phyloP scores from a whole-genome alignment of 2,888 invertebrate genomes.

The Apotomis capreana region DNA sequence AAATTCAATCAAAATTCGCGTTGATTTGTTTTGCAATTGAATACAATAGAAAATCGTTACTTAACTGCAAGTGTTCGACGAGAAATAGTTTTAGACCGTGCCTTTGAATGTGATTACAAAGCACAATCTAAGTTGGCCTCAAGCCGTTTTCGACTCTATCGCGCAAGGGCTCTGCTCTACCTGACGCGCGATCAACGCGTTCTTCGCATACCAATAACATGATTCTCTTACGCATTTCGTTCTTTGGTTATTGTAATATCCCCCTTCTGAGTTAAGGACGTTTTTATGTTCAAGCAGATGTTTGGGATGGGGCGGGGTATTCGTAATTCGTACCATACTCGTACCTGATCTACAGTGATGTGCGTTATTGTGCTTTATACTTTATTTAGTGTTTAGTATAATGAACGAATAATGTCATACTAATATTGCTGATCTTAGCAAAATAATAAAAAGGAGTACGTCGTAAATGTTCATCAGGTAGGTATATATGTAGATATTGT shows the following conservation, averaged over 20 bases:
- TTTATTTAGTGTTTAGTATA: too few relatives aligned
- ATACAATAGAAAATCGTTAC: slow-evolving; percentile 5
- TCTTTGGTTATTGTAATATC: slow-evolving; percentile 1
- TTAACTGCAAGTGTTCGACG: background rate
- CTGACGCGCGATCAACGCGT: slow-evolving; percentile 6
- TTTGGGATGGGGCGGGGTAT: too few relatives aligned
- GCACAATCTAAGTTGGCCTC: background rate
- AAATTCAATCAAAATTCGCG: background rate
- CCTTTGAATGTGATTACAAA: slow-evolving; percentile 22
- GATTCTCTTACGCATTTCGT: slow-evolving; percentile 8
- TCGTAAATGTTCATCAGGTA: background rate
- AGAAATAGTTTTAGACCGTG: slow-evolving; percentile 6
- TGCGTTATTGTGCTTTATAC: too few relatives aligned
- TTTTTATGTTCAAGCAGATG: too few relatives aligned
- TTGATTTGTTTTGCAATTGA: slow-evolving; percentile 6
- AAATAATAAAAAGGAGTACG: background rate
- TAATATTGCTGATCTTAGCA: too few relatives aligned
- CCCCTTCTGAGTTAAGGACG: too few relatives aligned
- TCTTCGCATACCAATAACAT: slow-evolving; percentile 20
- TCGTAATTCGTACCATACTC: too few relatives aligned
- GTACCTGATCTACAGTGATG: too few relatives aligned
- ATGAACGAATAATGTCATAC: too few relatives aligned
- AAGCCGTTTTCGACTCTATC: slow-evolving; percentile 16
- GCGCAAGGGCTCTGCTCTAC: slow-evolving; percentile 11
- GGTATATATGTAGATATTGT: background rate